Base-by-base conservation (phyloP, 2,797 vertebrate genomes). In the Clarias platycephalus region DNA sequence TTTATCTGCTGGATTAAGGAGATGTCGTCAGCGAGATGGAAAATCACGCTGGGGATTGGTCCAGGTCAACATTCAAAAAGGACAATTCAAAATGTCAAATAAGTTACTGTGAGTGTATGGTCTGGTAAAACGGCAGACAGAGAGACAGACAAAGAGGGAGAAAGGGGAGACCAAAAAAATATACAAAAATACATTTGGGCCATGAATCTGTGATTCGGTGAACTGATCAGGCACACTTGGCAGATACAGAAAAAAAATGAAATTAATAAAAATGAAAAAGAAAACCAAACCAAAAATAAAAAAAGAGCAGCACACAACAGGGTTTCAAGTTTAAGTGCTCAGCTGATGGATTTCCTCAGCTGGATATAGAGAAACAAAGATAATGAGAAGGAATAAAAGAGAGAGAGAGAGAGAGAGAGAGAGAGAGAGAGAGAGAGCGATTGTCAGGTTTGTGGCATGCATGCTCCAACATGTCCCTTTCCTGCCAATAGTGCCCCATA, bases 221-320 rank as follows among this genome's bases (percentile, higher is more conserved):
- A 78, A 78, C 62, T 62, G 40, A 81, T 80, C 81, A 89, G 88
- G 88, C 88, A 89, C 88, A 82, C 83, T 80, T 85, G 87, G 87
- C 88, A 88, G 85, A 88, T 82, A 74, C 71, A 84, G 83, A 87
- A 83, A 62, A n/a, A 77, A 77, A 75, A 68, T 3, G 4, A 0
- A 40, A 70, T 20, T 12, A 70, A 70, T 4, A 40, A 44, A n/a
- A 49, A 72, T 10, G 20, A 60, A 15, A 60, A 77, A 44, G 44
- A 44, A 49, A 49, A 49, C 44, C 44, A 49, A 49, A 49, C 26
- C 22, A 67, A 28, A 70, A 70, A 3, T 40, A 70, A 74, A 85
- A 85, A 83, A 88, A 86, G 81, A 87, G 86, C 86, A 89, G 88
- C 86, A 88, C 85, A 89, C 86, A 83, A 86, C 85, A 80, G 86